Evolutionary conservation across 2,888 invertebrate species (phyloP).

Genomic region (Eilema depressum): DNA sequence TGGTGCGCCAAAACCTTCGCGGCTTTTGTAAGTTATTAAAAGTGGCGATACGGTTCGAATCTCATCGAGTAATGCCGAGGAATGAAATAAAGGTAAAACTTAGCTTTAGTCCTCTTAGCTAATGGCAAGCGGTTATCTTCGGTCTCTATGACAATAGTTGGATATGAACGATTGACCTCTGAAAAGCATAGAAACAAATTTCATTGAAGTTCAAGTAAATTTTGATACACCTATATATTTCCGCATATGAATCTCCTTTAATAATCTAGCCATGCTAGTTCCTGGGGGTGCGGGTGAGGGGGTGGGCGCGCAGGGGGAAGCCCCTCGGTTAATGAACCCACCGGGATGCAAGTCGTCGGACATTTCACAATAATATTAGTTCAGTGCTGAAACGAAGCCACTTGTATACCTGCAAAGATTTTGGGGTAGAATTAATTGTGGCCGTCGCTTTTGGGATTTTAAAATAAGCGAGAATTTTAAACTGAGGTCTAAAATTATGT

Average conservation of each 20-base stretch:
- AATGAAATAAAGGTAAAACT: no score
- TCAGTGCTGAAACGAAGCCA: conserved; percentile 56
- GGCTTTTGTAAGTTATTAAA: no score
- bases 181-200: no score
- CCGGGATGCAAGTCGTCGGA: conserved; percentile 73
- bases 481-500: background rate
- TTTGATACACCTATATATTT: conserved; percentile 35
- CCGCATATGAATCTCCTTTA: conserved; percentile 50
- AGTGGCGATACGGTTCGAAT: no score
- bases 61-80: no score
- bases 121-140: no score
- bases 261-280: conserved; percentile 60
- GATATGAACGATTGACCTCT: background rate
- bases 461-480: background rate
- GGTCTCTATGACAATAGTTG: no score
- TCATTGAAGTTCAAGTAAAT: background rate
- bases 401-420: conserved; percentile 36
- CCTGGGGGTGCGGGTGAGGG: conserved; percentile 45
- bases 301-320: conserved; percentile 34
- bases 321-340: conserved; percentile 77
- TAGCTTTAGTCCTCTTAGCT: no score
- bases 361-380: conserved; percentile 77
- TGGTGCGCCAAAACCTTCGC: no score
- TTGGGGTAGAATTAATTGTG: conserved; percentile 8
- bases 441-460: background rate